Percentiles rank a stretch among this genome's conserved stretches.
These are phyloP conservation scores for Psephotus haematonotus DNA, from an alignment of 2,113 vertebrate genomes.

Conservation along the genomic window DNA sequence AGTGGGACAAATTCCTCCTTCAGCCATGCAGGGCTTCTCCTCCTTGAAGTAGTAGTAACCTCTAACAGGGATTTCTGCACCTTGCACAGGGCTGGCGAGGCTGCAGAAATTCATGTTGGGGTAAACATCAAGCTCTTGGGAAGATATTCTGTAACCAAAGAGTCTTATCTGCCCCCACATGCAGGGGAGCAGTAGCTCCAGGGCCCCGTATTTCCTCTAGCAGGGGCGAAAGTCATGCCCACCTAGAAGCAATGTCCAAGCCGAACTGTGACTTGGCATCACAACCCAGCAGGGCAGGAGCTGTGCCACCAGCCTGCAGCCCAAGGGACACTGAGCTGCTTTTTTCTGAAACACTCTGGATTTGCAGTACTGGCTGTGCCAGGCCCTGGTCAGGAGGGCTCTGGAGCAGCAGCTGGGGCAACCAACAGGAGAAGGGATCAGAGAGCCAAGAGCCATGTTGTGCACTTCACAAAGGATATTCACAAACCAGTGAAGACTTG, in stretches of 20 bases:
- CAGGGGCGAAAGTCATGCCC: not conserved
- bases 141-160: not conserved
- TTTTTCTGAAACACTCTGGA: not conserved
- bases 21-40: not conserved
- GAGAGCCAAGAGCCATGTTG: not conserved
- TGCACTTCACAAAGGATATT: not conserved
- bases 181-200: not conserved
- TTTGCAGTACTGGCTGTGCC: not conserved
- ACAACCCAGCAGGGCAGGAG: not conserved
- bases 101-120: not conserved
- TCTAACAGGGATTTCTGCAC: not conserved
- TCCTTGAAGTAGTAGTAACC: not conserved
- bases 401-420: not conserved
- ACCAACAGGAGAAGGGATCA: not conserved
- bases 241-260: not conserved
- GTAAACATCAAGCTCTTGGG: not conserved
- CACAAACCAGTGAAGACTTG: not conserved
- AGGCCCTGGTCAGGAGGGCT: not conserved
- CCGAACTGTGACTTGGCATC: not conserved
- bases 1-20: not conserved
- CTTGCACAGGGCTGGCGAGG: not conserved
- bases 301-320: not conserved
- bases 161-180: not conserved
- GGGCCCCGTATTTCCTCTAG: not conserved
- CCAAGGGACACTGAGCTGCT: rapidly evolving